Base-by-base conservation (phyloP, 2,797 vertebrate species). In the Capromys pilorides region DNA sequence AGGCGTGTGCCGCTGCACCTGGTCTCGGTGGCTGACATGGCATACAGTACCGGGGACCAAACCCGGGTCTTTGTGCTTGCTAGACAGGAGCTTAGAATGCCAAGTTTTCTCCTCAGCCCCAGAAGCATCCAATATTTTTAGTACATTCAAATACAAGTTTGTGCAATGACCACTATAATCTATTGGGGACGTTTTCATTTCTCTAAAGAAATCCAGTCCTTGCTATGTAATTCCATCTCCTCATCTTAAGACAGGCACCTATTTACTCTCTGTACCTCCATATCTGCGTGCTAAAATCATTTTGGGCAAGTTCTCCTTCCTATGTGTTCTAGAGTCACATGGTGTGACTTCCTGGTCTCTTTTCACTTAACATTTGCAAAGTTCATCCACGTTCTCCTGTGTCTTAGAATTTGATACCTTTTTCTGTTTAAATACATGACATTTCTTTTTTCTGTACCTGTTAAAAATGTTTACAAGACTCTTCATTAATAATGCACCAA, bases 121-220 rank as follows among this genome's bases (percentile, higher is more conserved):
- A 57, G 54, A 57, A 57, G 18, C 54, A 57, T 5, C 16, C 54
- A 59, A 2, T 66, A 10, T 91, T 69, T 86, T 62, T n/a, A 80
- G 71, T 81, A 7, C 61, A 67, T 49, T 83, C 12, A 41, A 26
- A 62, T 28, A 61, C 51, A 83, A 79, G 36, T 71, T 51, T 83
- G 67, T 51, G 3, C 26, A 69, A 22, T 7, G 9, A 49, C 41
- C 14, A 26, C 4, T 75, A 1, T 45, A 13, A 59, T 81, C 39
- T 90, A 75, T 90, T 93, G 59, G 73, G 49, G 24, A 59, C 8
- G 79, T 88, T 91, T 81, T 86, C 28, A 45, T 77, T 21, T 39
- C 7, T 2, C 39, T 51, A 33, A 67, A 71, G 79, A 73, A 88
- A 62, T 9, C 36, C 39, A 22, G 2, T n/a, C 18, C 0, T 24